A percentile compares a stretch with the other conserved stretches of the same genome.
Evolutionary conservation across 1,140 invertebrate genomes (phyloP).

Genomic region (Pachypeltis micranthus): DNA sequence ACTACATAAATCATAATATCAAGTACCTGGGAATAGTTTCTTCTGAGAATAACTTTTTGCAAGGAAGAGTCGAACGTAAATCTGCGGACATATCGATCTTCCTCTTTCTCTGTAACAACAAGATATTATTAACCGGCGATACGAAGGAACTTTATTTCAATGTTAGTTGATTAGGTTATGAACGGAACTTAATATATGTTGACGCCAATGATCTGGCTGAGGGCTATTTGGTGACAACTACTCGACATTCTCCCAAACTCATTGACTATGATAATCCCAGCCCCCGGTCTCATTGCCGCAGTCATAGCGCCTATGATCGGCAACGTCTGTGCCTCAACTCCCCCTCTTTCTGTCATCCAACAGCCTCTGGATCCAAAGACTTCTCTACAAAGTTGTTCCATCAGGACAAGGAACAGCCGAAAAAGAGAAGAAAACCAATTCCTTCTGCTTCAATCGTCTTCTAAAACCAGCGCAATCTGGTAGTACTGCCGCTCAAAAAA

Average conservation of each 20-base stretch:
- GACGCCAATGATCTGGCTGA: neutral
- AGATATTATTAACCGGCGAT: constrained; percentile 18
- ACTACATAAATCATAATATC: constrained; percentile 5
- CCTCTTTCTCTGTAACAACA: constrained; percentile 34
- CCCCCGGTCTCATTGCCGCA: neutral
- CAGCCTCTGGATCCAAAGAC: too few species aligned
- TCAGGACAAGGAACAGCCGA: too few species aligned
- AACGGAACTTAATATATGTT: neutral
- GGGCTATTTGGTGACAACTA: too few species aligned
- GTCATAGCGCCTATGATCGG: too few species aligned
- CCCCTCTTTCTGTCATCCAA: too few species aligned
- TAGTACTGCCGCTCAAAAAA: too few species aligned
- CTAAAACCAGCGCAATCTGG: too few species aligned
- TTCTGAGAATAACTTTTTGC: constrained; percentile 35
- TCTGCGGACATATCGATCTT: constrained; percentile 37
- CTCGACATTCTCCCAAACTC: neutral
- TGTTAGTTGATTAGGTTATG: neutral
- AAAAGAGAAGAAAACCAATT: too few species aligned
- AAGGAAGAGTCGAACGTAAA: constrained; percentile 35
- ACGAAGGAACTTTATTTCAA: too few species aligned
- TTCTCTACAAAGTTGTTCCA: too few species aligned
- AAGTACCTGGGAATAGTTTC: constrained; percentile 24
- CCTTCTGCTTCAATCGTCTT: too few species aligned
- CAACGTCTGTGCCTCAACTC: too few species aligned
- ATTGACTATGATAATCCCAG: neutral